Conservation (phyloP, 2,888 invertebrate genomes). For the Phaedon cochleariae region DNA sequence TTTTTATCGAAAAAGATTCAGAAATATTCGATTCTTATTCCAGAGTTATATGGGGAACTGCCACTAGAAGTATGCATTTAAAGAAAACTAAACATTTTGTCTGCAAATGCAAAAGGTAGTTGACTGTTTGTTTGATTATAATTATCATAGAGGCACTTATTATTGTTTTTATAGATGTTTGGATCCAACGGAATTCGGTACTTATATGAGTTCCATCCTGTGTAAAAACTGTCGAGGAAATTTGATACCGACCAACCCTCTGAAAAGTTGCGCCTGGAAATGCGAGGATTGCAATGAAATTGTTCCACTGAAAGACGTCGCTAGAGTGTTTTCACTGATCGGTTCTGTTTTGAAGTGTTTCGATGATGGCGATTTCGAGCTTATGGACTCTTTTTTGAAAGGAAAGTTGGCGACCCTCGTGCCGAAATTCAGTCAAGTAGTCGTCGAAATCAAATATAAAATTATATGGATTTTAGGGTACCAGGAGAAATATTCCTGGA, state of each 20-base stretch:
- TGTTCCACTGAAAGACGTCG: constrained; percentile 64
- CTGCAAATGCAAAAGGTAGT: constrained; percentile 66
- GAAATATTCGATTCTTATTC: constrained; percentile 76
- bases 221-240: constrained; percentile 64
- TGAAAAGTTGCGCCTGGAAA: constrained; percentile 67
- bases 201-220: constrained; percentile 53
- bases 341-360: constrained; percentile 67
- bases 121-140: no score
- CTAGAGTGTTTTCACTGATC: constrained; percentile 64
- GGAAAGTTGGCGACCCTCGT: constrained; percentile 66
- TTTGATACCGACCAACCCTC: constrained; percentile 67
- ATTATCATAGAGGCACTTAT: no score
- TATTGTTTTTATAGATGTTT: no score
- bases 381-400: constrained; percentile 67
- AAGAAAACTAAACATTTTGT: constrained; percentile 73
- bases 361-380: constrained; percentile 64
- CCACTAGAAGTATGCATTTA: constrained; percentile 69
- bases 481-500: constrained; percentile 66
- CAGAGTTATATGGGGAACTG: constrained; percentile 74
- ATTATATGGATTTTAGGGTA: constrained; percentile 71
- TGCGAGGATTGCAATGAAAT: constrained; percentile 65
- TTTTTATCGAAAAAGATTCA: constrained; percentile 67
- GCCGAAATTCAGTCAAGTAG: constrained; percentile 69
- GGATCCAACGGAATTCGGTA: constrained; percentile 73
- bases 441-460: constrained; percentile 70